Conservation (phyloP, 2,888 invertebrate genomes). For the Drosophila glabriapex region DNA sequence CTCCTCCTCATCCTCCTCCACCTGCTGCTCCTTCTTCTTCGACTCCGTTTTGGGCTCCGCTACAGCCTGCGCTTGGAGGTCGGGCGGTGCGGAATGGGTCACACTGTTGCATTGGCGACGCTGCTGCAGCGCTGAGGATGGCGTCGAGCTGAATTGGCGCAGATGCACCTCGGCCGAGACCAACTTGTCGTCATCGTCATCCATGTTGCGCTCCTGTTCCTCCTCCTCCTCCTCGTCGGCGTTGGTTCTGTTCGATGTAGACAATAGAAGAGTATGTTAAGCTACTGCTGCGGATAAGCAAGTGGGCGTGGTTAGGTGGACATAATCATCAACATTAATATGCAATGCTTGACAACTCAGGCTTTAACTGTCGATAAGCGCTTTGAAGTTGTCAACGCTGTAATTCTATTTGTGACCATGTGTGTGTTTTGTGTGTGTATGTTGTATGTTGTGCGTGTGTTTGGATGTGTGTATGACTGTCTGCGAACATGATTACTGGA, state of each 20-base stretch:
- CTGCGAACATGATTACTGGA: slow-evolving; percentile 32
- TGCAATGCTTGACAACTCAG: slow-evolving; percentile 21
- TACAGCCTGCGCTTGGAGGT: slow-evolving; percentile 48
- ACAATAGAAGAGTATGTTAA: neutral
- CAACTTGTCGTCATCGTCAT: slow-evolving; percentile 82
- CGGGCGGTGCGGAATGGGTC: slow-evolving; percentile 68
- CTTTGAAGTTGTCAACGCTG: slow-evolving; percentile 63
- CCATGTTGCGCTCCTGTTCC: slow-evolving; percentile 76
- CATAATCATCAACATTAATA: slow-evolving; percentile 6
- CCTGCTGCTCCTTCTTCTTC: neutral
- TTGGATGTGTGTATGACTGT: slow-evolving; percentile 2
- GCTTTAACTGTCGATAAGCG: slow-evolving; percentile 47
- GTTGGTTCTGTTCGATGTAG: slow-evolving; percentile 62
- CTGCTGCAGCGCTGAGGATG: slow-evolving; percentile 65
- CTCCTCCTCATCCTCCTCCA: slow-evolving; percentile 16
- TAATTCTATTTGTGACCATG: slow-evolving; percentile 25
- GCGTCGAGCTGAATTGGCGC: slow-evolving; percentile 79
- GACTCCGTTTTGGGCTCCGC: slow-evolving; percentile 11
- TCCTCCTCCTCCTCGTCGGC: slow-evolving; percentile 63
- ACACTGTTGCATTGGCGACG: slow-evolving; percentile 59
- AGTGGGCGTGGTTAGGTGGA: neutral
- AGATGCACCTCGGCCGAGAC: slow-evolving; percentile 81
- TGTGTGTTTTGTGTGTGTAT: neutral
- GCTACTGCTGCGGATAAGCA: slow-evolving; percentile 3
- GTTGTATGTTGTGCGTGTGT: neutral